Evolutionary conservation across 2,888 invertebrate genomes (phyloP), one percentile per base, ranked within the genome.

Genomic region (Slavum lentiscoides): DNA sequence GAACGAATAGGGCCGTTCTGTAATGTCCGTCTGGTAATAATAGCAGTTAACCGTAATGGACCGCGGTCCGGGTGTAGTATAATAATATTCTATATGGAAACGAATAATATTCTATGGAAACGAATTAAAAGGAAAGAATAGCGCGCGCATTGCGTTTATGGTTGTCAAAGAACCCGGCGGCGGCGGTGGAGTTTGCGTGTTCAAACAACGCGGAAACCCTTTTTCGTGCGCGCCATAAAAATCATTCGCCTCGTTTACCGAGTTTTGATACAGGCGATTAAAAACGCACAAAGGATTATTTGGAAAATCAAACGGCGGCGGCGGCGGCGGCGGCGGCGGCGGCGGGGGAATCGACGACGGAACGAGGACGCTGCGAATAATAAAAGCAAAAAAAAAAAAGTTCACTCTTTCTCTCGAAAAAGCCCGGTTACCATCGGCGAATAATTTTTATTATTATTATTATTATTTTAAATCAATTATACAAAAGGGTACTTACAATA

Each of bases 241-340:
- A 77, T 70, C 61, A 62, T 77, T 69, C 69, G 62, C 39, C 69
- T 77, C 76, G 69, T 77, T 77, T 69, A 69, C 59, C 77, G 37
- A 77, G 77, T 62, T 70, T 69, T 37, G 69, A 77, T 62, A 30
- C 30, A 53, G 62, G 43, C 69, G 77, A 62, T 76, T 77, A 53
- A 74, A 74, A 62, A 49, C 23, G 70, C 59, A 77, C 62, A 77
- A 77, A 62, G 37, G 77, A 49, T 13, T 62, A 61, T 76, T 76
- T 68, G 30, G 58, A 43, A 68, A 76, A 76, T 76, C 77, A 69
- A 69, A 69, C n/a, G n/a, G 4, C 30, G 30, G 30, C 30, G 30
- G 30, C 37, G 70, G 8, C 43, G 43, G 17, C 62, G 55, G 23
- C n/a, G n/a, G 4, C 30, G 30, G 30, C 30, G 30, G 30, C 37